phyloP scores from a whole-genome alignment of 2,797 vertebrate genomes.

The Rhadinocentrus ornatus region DNA sequence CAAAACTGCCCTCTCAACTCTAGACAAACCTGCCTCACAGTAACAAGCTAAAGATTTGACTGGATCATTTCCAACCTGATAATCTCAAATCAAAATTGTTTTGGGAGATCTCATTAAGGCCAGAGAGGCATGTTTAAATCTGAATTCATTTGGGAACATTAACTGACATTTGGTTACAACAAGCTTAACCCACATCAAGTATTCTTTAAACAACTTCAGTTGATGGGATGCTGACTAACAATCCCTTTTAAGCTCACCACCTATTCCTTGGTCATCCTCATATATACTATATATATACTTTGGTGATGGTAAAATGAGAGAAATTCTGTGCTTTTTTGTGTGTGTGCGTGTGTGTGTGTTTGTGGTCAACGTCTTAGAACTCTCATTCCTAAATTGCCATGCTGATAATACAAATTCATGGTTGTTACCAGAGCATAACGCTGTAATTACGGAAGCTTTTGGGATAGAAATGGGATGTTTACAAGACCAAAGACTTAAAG shows the following conservation, averaged over 20 bases:
- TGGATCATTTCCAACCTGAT: slow-evolving; percentile 62
- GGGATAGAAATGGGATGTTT: slow-evolving; percentile 57
- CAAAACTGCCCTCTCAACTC: background rate
- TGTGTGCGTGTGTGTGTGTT: background rate
- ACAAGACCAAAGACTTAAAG: background rate
- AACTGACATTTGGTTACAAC: slow-evolving; percentile 36
- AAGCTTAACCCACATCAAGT: slow-evolving; percentile 37
- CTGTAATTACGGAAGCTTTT: slow-evolving; percentile 69
- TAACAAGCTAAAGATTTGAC: slow-evolving; percentile 52
- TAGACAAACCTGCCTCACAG: slow-evolving; percentile 28
- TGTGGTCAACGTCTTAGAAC: slow-evolving; percentile 65
- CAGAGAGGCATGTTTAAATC: slow-evolving; percentile 24
- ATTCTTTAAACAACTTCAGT: slow-evolving; percentile 40
- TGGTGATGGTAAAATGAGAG: slow-evolving; percentile 43
- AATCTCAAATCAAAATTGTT: slow-evolving; percentile 51
- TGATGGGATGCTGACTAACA: slow-evolving; percentile 26
- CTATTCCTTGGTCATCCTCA: slow-evolving; percentile 21
- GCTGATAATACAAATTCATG: slow-evolving; percentile 68
- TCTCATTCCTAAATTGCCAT: slow-evolving; percentile 68
- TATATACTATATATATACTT: slow-evolving; percentile 32
- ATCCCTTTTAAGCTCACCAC: slow-evolving; percentile 4
- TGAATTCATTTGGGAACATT: slow-evolving; percentile 48
- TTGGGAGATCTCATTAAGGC: slow-evolving; percentile 45
- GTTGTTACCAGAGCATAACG: slow-evolving; percentile 61
- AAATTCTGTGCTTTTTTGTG: slow-evolving; percentile 39